Percentiles rank a stretch among this genome's conserved stretches.
Conservation (phyloP, 1,140 invertebrate species). For the Nebria ingens region DNA sequence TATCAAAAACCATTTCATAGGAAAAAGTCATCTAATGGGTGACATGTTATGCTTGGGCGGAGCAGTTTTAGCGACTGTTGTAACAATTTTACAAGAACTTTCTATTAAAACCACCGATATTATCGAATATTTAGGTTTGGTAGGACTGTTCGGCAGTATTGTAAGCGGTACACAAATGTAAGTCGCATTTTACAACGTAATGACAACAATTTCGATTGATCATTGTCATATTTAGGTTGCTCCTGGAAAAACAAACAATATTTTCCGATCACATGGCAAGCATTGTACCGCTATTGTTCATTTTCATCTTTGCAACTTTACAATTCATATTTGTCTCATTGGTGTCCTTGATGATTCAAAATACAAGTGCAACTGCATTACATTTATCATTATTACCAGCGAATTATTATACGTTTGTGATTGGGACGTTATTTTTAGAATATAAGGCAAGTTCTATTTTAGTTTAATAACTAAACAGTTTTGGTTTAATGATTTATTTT, state of each 20-base stretch:
- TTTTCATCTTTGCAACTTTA: constrained; percentile 40
- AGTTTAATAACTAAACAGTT: constrained; percentile 11
- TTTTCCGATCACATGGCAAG: constrained; percentile 42
- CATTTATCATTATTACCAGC: constrained; percentile 75
- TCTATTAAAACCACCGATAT: constrained; percentile 69
- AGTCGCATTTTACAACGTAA: constrained; percentile 18
- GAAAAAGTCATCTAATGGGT: constrained; percentile 67
- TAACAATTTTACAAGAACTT: constrained; percentile 75
- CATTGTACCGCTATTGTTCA: constrained; percentile 43
- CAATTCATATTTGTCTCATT: constrained; percentile 65
- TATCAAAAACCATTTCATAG: too few relatives aligned
- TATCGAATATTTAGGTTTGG: constrained; percentile 75
- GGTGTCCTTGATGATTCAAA: constrained; percentile 50
- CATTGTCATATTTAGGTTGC: constrained; percentile 31
- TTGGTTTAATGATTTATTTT: too few relatives aligned
- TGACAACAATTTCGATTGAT: not conserved
- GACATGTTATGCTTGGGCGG: constrained; percentile 77
- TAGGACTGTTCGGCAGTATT: constrained; percentile 73
- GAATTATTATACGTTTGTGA: constrained; percentile 75
- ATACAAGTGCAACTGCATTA: constrained; percentile 69
- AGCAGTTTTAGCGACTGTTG: constrained; percentile 68
- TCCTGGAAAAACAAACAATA: constrained; percentile 39
- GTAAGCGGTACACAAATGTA: constrained; percentile 71
- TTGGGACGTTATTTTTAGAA: constrained; percentile 69
- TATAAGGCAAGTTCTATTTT: constrained; percentile 55